Conservation (phyloP, 2,888 invertebrate species). For the Melinopterus prodromus region DNA sequence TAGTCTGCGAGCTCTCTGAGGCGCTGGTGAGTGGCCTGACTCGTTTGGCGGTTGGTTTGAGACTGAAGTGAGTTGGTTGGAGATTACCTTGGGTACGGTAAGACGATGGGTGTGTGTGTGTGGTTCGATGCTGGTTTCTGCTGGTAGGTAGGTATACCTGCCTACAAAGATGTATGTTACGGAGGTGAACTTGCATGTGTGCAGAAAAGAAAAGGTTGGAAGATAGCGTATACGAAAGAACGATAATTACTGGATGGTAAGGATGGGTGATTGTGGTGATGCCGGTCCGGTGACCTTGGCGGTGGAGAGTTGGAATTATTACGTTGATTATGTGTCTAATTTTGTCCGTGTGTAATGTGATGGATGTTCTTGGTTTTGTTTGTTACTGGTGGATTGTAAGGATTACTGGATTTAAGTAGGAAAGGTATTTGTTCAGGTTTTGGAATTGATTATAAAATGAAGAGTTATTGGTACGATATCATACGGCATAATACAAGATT, state of each 20-base stretch:
- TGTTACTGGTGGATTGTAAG: not conserved
- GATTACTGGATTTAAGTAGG: no score
- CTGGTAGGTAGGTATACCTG: not conserved
- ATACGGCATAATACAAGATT: no score
- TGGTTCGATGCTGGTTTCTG: not conserved
- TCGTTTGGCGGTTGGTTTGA: not conserved
- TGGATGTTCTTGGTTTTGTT: not conserved
- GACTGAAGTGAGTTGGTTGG: not conserved
- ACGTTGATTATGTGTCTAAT: not conserved
- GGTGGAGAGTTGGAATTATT: not conserved
- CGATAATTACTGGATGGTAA: not conserved
- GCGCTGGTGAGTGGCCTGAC: not conserved
- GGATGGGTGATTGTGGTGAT: not conserved
- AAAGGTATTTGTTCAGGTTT: no score
- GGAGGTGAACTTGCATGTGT: not conserved
- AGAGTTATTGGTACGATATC: no score
- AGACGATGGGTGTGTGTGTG: not conserved
- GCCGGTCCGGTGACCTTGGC: not conserved
- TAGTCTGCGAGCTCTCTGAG: not conserved
- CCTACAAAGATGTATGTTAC: not conserved
- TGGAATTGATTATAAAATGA: no score
- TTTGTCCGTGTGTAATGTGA: not conserved
- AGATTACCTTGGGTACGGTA: not conserved
- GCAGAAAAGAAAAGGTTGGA: not conserved
- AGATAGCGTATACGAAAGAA: not conserved